Evolutionary conservation across 2,113 vertebrate species (phyloP).

Genomic region (Melanotaenia duboulayi): DNA sequence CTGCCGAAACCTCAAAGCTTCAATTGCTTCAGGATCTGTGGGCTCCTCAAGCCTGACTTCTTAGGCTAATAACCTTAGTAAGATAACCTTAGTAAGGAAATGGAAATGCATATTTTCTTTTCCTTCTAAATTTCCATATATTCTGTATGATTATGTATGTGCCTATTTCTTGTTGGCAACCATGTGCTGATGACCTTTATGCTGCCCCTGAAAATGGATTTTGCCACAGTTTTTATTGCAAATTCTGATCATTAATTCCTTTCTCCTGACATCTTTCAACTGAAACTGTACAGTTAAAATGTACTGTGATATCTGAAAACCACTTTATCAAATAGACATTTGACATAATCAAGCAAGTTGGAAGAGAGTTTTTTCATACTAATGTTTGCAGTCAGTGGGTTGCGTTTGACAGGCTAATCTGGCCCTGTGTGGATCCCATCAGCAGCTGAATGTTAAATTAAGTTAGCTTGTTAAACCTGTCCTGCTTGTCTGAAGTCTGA

Average conservation of each 20-base stretch:
- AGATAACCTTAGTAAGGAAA: too few relatives aligned
- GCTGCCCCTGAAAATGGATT: too few relatives aligned
- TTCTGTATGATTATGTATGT: too few relatives aligned
- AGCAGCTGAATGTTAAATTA: slow-evolving; percentile 63
- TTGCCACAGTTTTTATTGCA: too few relatives aligned
- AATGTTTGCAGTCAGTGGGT: slow-evolving; percentile 10
- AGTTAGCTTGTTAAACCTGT: slow-evolving; percentile 67
- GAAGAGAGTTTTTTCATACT: not conserved
- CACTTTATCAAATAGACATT: slow-evolving; percentile 1
- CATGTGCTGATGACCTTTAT: too few relatives aligned
- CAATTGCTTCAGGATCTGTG: too few relatives aligned
- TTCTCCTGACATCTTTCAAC: not conserved
- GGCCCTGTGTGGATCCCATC: slow-evolving; percentile 54
- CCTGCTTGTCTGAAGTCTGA: slow-evolving; percentile 50
- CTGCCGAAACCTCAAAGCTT: too few relatives aligned
- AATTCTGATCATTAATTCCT: not conserved
- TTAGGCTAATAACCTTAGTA: too few relatives aligned
- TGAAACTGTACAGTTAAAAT: not conserved
- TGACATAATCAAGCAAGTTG: slow-evolving; percentile 2
- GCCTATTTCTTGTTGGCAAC: too few relatives aligned
- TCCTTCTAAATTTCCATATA: too few relatives aligned
- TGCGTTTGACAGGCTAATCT: slow-evolving; percentile 60
- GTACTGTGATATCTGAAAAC: not conserved
- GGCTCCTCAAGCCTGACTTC: too few relatives aligned
- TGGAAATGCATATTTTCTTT: too few relatives aligned